Conservation (phyloP, 2,113 vertebrate genomes). For the Semicossyphus pulcher region DNA sequence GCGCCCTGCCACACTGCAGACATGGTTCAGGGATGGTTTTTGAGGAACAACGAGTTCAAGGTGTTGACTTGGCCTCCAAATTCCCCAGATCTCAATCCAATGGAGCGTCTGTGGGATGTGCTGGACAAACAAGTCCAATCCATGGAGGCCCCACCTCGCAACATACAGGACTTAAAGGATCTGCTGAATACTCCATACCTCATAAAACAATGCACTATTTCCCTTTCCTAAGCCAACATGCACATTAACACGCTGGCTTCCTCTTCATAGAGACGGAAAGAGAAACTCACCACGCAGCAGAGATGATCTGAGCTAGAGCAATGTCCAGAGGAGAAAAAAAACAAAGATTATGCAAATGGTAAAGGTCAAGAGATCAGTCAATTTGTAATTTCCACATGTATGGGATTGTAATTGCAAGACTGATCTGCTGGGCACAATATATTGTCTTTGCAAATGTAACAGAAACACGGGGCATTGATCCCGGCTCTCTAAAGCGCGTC, state of each 20-base stretch:
- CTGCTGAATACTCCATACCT: too few relatives aligned
- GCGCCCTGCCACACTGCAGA: too few relatives aligned
- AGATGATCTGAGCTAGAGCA: neutral
- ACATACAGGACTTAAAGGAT: too few relatives aligned
- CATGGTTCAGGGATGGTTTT: too few relatives aligned
- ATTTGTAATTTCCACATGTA: slow-evolving; percentile 3
- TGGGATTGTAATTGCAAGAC: slow-evolving; percentile 3
- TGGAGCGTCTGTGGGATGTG: too few relatives aligned
- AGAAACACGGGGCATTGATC: slow-evolving; percentile 29
- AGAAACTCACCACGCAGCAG: neutral
- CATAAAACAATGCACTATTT: neutral
- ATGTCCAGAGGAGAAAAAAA: neutral
- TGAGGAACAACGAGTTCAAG: too few relatives aligned
- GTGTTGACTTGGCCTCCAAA: too few relatives aligned
- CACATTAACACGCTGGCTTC: neutral
- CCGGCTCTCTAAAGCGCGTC: slow-evolving; percentile 34
- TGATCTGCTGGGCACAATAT: neutral
- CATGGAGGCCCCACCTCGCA: too few relatives aligned
- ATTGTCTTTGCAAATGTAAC: slow-evolving; percentile 15
- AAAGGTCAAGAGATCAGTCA: slow-evolving; percentile 9
- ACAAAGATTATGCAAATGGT: neutral
- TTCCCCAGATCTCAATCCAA: too few relatives aligned
- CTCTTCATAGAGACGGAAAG: neutral
- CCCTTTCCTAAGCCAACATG: neutral
- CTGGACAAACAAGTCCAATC: too few relatives aligned